Percentiles rank a stretch among this genome's conserved stretches.
Conservation (phyloP, 2,797 vertebrate species). For the Macrochelys suwanniensis region DNA sequence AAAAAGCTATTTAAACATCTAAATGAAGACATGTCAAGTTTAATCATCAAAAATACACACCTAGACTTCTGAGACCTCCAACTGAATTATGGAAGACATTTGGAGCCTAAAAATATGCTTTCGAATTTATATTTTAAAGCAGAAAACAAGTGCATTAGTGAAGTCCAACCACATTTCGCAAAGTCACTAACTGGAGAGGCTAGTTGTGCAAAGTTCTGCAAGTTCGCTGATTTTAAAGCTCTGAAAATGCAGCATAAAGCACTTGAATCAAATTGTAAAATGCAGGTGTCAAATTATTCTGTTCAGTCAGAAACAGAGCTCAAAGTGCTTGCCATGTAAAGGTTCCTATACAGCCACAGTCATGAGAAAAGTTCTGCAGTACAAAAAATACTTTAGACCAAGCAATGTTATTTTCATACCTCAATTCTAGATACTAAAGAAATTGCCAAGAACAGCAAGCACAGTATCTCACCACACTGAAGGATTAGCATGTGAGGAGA, state of each 20-base stretch:
- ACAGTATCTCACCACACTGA: conserved; percentile 14
- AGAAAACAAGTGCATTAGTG: background rate
- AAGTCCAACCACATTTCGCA: conserved; percentile 15
- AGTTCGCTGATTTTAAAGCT: conserved; percentile 59
- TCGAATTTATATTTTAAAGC: background rate
- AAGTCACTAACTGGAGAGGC: background rate
- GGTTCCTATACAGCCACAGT: background rate
- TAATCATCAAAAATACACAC: background rate
- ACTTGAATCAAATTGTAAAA: conserved; percentile 70
- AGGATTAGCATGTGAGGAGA: background rate
- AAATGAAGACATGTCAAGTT: conserved; percentile 72
- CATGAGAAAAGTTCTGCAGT: conserved; percentile 53
- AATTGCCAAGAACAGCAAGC: conserved; percentile 35
- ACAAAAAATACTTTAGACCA: conserved; percentile 15
- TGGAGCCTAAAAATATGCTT: background rate
- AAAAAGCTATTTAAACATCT: conserved; percentile 66
- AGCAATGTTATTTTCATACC: conserved; percentile 31
- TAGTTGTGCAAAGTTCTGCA: conserved; percentile 53
- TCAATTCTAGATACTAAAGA: background rate
- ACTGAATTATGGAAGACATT: background rate
- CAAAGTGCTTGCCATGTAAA: conserved; percentile 27
- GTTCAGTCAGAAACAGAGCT: conserved; percentile 74
- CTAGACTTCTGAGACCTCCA: background rate
- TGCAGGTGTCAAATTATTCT: conserved; percentile 61
- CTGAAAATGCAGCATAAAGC: conserved; percentile 67